phyloP scores from a whole-genome alignment of 1,140 invertebrate genomes.

The Paraescarpia echinospica region DNA sequence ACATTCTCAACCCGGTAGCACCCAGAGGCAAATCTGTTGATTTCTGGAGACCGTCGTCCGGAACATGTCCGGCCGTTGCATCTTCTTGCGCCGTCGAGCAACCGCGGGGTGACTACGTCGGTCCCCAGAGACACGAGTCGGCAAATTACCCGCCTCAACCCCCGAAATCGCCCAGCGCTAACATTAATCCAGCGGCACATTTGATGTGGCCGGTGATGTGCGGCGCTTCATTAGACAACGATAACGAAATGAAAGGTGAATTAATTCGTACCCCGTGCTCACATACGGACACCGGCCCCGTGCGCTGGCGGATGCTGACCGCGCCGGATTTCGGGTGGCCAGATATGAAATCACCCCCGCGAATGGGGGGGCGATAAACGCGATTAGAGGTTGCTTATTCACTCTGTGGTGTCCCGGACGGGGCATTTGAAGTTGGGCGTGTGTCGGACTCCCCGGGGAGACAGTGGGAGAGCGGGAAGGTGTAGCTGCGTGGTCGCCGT shows the following conservation, averaged over 20 bases:
- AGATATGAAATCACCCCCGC: neutral
- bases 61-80: neutral
- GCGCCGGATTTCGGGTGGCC: constrained; percentile 1
- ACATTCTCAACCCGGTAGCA: neutral
- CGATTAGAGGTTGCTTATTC: neutral
- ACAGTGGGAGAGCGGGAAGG: neutral
- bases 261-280: neutral
- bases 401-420: neutral
- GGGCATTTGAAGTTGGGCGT: neutral
- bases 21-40: neutral
- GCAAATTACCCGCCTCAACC: constrained; percentile 3
- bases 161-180: neutral
- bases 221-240: neutral
- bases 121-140: neutral
- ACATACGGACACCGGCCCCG: neutral
- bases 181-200: neutral
- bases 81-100: neutral
- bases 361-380: neutral
- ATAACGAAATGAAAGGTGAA: constrained; percentile 6
- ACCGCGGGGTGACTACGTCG: neutral
- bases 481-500: neutral
- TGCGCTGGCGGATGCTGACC: neutral
- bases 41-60: neutral
- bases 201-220: neutral
- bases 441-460: neutral